Evolutionary conservation across 1,140 invertebrate genomes (phyloP).

Genomic region (Whitmania pigra): DNA sequence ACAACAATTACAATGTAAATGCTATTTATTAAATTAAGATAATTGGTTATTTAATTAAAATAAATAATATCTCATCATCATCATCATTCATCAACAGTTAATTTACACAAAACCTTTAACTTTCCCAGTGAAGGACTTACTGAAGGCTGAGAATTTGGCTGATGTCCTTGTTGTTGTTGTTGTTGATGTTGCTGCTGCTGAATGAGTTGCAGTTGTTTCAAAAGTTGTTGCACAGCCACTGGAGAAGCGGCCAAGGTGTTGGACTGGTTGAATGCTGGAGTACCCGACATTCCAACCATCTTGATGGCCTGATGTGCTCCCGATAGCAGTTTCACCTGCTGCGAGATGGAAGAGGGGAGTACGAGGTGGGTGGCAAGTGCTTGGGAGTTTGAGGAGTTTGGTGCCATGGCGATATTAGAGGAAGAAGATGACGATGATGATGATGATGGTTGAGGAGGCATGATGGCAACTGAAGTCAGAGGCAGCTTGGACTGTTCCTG

Average conservation of each 20-base stretch:
- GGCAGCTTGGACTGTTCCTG: conserved; percentile 7
- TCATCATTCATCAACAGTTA: neutral
- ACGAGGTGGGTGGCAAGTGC: neutral
- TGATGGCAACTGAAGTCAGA: neutral
- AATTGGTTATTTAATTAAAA: conserved; percentile 10
- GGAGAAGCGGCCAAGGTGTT: neutral
- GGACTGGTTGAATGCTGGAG: neutral
- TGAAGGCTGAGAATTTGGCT: neutral
- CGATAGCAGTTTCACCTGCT: neutral
- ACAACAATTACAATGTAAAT: neutral
- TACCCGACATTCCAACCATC: neutral
- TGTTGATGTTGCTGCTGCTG: neutral
- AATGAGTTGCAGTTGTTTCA: conserved; percentile 8
- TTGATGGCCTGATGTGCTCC: conserved; percentile 8
- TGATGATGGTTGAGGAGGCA: neutral
- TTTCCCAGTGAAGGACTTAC: neutral
- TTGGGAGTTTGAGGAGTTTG: neutral
- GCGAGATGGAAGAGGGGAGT: neutral
- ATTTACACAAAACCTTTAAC: neutral
- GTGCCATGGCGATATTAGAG: neutral
- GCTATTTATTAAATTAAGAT: neutral
- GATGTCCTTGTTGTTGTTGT: conserved; percentile 3
- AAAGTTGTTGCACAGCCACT: conserved; percentile 6
- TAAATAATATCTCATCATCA: neutral
- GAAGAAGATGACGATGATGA: too few species aligned